phyloP scores from a whole-genome alignment of 2,888 invertebrate genomes.

The Hemistola chrysoprasaria region DNA sequence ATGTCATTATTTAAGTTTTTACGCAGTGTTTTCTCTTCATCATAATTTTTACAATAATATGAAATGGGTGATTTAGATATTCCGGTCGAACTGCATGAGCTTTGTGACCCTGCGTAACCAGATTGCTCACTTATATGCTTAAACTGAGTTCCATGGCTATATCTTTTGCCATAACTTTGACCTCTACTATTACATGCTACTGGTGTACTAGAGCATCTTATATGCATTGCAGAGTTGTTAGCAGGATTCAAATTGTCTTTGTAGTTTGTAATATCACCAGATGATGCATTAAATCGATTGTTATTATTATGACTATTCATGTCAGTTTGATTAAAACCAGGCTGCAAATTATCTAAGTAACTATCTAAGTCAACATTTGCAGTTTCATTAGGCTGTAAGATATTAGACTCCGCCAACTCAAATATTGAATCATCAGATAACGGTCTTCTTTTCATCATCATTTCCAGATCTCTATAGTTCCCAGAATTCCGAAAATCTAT shows the following conservation, averaged over 20 bases:
- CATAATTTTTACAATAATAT: conserved; percentile 72
- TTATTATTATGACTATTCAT: conserved; percentile 30
- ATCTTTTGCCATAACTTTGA: conserved; percentile 36
- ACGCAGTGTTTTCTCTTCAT: conserved; percentile 58
- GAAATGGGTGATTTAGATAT: conserved; percentile 67
- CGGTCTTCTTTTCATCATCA: conserved; percentile 86
- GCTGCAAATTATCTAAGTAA: conserved; percentile 85
- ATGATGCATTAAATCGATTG: conserved; percentile 40
- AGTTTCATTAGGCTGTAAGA: conserved; percentile 73
- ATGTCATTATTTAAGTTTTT: conserved; percentile 72
- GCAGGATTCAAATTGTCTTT: conserved; percentile 50
- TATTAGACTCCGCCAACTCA: conserved; percentile 84
- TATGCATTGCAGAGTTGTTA: conserved; percentile 41
- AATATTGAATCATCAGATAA: conserved; percentile 89
- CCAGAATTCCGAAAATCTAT: conserved; percentile 79
- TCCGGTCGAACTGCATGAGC: conserved; percentile 61
- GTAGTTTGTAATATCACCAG: conserved; percentile 36
- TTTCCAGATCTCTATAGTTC: conserved; percentile 78
- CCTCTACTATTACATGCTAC: conserved; percentile 43
- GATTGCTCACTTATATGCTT: conserved; percentile 52
- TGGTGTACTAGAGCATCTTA: conserved; percentile 66
- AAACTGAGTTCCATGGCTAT: conserved; percentile 39
- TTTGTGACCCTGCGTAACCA: conserved; percentile 61
- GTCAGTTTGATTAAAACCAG: conserved; percentile 49
- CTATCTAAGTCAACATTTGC: conserved; percentile 85